These are phyloP conservation scores for Onthophagus sagittarius DNA, from an alignment of 2,888 invertebrate genomes.

Conservation along the genomic window DNA sequence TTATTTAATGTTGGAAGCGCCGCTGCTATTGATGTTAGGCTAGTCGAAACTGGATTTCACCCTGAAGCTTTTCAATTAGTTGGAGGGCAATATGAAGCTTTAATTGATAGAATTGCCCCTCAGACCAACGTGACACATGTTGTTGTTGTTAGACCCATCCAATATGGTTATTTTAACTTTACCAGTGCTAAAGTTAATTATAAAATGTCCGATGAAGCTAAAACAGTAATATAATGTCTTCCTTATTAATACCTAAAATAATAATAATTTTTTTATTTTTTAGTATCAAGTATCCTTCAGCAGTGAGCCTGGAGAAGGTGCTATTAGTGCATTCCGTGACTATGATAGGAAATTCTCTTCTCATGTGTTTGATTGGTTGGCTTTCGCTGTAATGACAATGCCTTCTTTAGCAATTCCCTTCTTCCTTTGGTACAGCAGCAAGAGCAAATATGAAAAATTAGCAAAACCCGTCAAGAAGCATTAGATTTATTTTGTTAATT, in stretches of 20 bases:
- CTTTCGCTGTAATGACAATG: slow-evolving; percentile 94
- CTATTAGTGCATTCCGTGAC: slow-evolving; percentile 86
- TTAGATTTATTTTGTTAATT: background rate
- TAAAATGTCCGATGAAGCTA: slow-evolving; percentile 76
- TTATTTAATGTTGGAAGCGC: slow-evolving; percentile 90
- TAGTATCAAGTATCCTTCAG: slow-evolving; percentile 68
- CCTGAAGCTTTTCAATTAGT: slow-evolving; percentile 86
- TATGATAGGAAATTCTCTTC: slow-evolving; percentile 96
- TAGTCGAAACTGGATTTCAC: slow-evolving; percentile 89
- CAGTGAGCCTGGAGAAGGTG: slow-evolving; percentile 95
- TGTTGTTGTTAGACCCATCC: slow-evolving; percentile 84
- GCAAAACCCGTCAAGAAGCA: slow-evolving; percentile 65
- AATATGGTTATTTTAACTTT: slow-evolving; percentile 94
- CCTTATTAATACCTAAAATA: background rate
- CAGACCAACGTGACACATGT: slow-evolving; percentile 92
- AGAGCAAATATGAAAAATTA: slow-evolving; percentile 87
- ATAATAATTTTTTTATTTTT: slow-evolving; percentile 35
- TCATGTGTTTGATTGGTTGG: slow-evolving; percentile 94
- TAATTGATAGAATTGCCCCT: slow-evolving; percentile 87
- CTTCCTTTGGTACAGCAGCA: slow-evolving; percentile 90
- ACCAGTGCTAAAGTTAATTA: slow-evolving; percentile 92
- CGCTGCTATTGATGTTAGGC: slow-evolving; percentile 83
- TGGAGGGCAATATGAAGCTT: slow-evolving; percentile 78
- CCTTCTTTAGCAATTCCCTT: slow-evolving; percentile 94
- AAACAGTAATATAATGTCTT: slow-evolving; percentile 55